Evolutionary conservation across 1,140 invertebrate genomes (phyloP), one percentile per base, ranked within the genome.

Genomic region (Papilio helenus): DNA sequence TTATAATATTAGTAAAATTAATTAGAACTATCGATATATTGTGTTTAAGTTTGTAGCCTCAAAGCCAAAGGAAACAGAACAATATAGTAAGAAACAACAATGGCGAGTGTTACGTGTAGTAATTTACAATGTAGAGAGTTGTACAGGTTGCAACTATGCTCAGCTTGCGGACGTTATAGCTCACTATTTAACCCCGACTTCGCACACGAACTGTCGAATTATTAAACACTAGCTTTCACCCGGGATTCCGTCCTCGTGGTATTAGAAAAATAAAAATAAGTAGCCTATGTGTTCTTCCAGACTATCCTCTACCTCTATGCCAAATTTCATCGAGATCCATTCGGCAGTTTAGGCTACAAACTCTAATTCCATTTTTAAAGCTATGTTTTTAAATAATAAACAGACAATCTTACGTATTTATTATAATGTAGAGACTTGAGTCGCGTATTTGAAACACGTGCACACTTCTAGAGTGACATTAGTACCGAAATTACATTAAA

Each of bases 61-160:
- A 16, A 55, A 55, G 18, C n/a, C 55, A 58, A 58, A 58, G 18
- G 34, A 34, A 34, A 34, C 55, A 12, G 18, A 58, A 58, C 55
- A 20, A 58, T 58, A n/a, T 68, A 34, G 23, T 14, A 34, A 26
- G 23, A 68, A 34, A 68, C 29, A 68, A 68, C 65, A 34, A 68
- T 34, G 7, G 23, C 65, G 26, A 68, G 16, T 68, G 10, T 34
- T 68, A 68, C 18, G 4, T 68, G 65, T 29, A 65, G 26, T 65
- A 68, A 68, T 34, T 68, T 34, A 68, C 65, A 29, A 68, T 34
- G 26, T 34, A 29, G 14, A 68, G 34, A 34, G 65, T 68, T 68
- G 65, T 58, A 20, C 4, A 5, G 16, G 14, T 55, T 16, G 49
- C 18, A 34, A 34, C 34, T n/a, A 10, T 46, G 44, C 44, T 46